phyloP scores from a whole-genome alignment of 2,888 invertebrate species.

The Listrodromus nycthemerus region DNA sequence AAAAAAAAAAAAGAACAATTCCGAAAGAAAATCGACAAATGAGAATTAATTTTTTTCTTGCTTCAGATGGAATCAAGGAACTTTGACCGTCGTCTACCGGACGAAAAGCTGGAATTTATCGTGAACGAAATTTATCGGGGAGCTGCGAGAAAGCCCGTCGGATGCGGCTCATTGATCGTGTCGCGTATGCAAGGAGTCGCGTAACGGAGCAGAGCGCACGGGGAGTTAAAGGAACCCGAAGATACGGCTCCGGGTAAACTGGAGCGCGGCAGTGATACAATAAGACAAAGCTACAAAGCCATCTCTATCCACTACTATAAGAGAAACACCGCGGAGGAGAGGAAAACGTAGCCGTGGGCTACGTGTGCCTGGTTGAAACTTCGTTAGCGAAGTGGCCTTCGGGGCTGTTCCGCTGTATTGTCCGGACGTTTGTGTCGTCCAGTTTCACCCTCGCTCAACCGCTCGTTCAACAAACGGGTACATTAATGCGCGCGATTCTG shows the following conservation, averaged over 20 bases:
- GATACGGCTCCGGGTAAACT: not conserved
- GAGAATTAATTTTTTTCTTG: not conserved
- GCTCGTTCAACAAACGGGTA: slow-evolving; percentile 40
- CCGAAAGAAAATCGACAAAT: not conserved
- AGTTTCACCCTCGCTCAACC: slow-evolving; percentile 30
- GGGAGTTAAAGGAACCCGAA: not conserved
- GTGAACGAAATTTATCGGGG: no score
- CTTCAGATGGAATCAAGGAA: no score
- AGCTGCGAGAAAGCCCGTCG: no score
- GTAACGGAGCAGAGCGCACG: not conserved
- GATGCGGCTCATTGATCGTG: not conserved
- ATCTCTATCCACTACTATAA: not conserved
- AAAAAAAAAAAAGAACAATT: no score
- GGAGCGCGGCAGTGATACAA: slow-evolving; percentile 4
- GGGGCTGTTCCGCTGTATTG: slow-evolving; percentile 35
- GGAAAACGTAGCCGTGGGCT: slow-evolving; percentile 60
- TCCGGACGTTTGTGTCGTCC: slow-evolving; percentile 17
- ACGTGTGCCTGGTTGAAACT: slow-evolving; percentile 63
- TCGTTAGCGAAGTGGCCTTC: slow-evolving; percentile 60
- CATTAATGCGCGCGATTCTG: slow-evolving; percentile 33
- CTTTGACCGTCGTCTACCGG: no score
- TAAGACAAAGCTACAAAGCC: slow-evolving; percentile 15
- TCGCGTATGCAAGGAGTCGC: not conserved
- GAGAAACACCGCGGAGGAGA: slow-evolving; percentile 14
- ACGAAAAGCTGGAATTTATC: no score